These are phyloP conservation scores for Seira musarum DNA, from an alignment of 2,888 invertebrate species.

Conservation along the genomic window DNA sequence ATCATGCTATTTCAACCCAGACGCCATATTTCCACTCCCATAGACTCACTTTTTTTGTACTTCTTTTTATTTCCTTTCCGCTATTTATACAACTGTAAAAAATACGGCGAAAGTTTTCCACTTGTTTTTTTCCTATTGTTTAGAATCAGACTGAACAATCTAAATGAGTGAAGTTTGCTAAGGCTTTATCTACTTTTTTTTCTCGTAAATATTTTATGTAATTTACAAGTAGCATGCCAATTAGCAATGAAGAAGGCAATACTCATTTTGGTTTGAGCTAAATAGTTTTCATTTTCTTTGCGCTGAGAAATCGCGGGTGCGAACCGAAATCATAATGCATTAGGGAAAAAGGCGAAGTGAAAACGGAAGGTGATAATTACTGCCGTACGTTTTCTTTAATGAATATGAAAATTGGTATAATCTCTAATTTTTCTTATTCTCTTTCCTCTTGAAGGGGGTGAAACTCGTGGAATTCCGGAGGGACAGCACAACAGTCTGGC, in stretches of 20 bases:
- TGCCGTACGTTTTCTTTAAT: constrained; percentile 33
- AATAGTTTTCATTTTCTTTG: constrained; percentile 6
- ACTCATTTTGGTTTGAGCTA: constrained; percentile 15
- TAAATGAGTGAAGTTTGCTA: constrained; percentile 9
- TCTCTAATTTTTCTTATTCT: constrained; percentile 12
- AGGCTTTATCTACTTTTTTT: not conserved
- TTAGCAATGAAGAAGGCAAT: constrained; percentile 44
- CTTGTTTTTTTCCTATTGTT: too few species aligned
- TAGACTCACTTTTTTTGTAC: not conserved
- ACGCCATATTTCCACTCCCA: constrained; percentile 8
- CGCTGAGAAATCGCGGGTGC: constrained; percentile 15
- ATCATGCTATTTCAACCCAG: constrained; percentile 44
- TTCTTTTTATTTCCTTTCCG: constrained; percentile 3
- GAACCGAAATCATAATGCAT: constrained; percentile 2
- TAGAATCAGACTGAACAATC: not conserved
- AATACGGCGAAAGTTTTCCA: too few species aligned
- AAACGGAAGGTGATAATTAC: constrained; percentile 60
- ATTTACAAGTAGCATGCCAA: constrained; percentile 53
- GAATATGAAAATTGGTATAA: constrained; percentile 28
- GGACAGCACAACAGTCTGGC: constrained; percentile 75
- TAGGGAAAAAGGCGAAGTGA: constrained; percentile 34
- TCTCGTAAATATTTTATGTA: constrained; percentile 39
- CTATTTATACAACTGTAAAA: not conserved
- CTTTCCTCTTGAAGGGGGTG: constrained; percentile 71
- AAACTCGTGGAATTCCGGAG: constrained; percentile 76